Conservation (phyloP, 2,888 invertebrate species). For the Limnephilus lunatus region DNA sequence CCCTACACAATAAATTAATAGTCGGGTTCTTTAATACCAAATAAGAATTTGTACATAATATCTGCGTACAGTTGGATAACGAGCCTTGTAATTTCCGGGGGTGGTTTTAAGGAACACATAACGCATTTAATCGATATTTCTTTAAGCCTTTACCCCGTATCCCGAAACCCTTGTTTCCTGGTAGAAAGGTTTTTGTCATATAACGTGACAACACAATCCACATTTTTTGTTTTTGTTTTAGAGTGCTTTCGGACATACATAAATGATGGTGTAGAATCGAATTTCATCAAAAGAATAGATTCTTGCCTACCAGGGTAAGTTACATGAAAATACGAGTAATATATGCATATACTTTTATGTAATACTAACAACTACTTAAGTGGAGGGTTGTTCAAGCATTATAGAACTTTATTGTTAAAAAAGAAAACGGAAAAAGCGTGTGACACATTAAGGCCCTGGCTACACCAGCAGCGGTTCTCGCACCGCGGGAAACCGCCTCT, state of each 20-base stretch:
- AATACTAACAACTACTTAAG: too few species aligned
- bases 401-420: too few species aligned
- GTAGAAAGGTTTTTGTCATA: neutral
- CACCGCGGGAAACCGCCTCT: too few species aligned
- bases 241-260: neutral
- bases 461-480: too few species aligned
- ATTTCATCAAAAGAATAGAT: neutral
- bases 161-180: neutral
- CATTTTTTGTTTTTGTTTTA: neutral
- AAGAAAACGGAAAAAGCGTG: too few species aligned
- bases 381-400: too few species aligned
- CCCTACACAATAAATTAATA: neutral
- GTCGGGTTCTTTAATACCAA: neutral
- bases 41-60: neutral
- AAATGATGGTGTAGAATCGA: neutral
- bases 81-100: neutral
- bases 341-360: too few species aligned
- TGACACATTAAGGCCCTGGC: too few species aligned
- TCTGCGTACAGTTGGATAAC: neutral
- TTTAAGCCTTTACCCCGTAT: neutral
- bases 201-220: neutral
- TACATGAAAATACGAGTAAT: too few species aligned
- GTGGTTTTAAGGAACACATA: neutral
- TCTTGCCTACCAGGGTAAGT: neutral
- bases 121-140: neutral